A percentile compares a stretch with the other conserved stretches of the same genome.
These are phyloP conservation scores for Noctua comes DNA, from an alignment of 2,888 invertebrate genomes.

Conservation along the genomic window DNA sequence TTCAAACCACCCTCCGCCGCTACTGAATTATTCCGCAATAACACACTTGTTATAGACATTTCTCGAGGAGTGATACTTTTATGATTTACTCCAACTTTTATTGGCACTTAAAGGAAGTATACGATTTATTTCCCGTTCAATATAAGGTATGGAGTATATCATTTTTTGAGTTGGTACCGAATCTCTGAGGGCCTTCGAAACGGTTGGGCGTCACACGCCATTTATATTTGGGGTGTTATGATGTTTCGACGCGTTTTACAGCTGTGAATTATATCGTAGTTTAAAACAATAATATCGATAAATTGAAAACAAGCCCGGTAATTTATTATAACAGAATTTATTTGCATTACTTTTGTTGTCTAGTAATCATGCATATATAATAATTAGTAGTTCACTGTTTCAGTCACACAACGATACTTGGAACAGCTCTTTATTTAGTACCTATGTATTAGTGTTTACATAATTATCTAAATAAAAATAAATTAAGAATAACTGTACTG, in stretches of 20 bases:
- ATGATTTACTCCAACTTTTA: constrained; percentile 91
- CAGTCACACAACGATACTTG: background rate
- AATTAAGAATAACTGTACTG: constrained; percentile 47
- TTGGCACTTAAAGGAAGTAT: constrained; percentile 90
- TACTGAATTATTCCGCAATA: constrained; percentile 90
- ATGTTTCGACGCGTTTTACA: constrained; percentile 68
- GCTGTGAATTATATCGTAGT: constrained; percentile 62
- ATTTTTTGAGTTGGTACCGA: constrained; percentile 86
- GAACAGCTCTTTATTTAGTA: constrained; percentile 16
- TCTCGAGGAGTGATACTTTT: constrained; percentile 90
- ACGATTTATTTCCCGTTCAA: constrained; percentile 90
- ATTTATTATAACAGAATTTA: constrained; percentile 34
- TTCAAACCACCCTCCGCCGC: constrained; percentile 86
- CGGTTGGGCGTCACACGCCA: constrained; percentile 83
- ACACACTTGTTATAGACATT: constrained; percentile 90
- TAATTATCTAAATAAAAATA: constrained; percentile 11
- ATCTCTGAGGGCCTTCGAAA: constrained; percentile 79
- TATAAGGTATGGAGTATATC: constrained; percentile 89
- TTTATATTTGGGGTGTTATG: constrained; percentile 75
- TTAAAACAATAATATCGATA: constrained; percentile 64
- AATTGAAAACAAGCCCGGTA: constrained; percentile 28
- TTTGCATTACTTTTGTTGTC: constrained; percentile 24
- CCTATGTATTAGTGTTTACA: constrained; percentile 15
- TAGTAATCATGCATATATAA: constrained; percentile 3
- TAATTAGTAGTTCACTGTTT: constrained; percentile 10